Conservation (phyloP, 2,113 vertebrate genomes). For the Ancistrus triradiatus region DNA sequence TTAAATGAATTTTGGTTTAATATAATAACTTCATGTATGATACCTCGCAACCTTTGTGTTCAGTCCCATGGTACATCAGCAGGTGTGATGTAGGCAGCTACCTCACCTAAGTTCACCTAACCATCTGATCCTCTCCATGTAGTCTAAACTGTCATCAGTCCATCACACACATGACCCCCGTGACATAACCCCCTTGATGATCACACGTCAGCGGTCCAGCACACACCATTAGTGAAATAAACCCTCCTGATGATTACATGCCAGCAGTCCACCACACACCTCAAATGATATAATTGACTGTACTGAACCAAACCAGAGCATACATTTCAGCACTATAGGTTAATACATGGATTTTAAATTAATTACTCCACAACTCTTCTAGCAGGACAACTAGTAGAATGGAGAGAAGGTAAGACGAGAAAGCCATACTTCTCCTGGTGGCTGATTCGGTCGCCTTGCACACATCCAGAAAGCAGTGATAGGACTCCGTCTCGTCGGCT, state of each 20-base stretch:
- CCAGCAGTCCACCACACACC: not conserved
- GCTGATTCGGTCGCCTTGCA: slow-evolving; percentile 68
- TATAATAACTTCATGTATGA: no score
- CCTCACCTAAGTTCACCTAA: slow-evolving; percentile 3
- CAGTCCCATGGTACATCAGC: not conserved
- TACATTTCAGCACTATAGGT: not conserved
- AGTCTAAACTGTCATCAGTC: slow-evolving; percentile 3
- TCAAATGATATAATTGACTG: no score
- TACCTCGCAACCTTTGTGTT: not conserved
- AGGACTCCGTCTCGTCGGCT: slow-evolving; percentile 83
- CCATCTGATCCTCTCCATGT: slow-evolving; percentile 1
- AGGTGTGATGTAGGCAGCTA: not conserved
- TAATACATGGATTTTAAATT: not conserved
- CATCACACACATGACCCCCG: no score
- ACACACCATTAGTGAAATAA: not conserved
- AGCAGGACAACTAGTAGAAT: no score
- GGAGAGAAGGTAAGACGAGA: not conserved
- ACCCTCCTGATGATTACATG: not conserved
- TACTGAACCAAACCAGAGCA: no score
- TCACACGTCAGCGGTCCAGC: not conserved
- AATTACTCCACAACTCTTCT: not conserved
- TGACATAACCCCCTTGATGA: no score
- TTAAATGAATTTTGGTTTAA: no score
- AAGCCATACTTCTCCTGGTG: slow-evolving; percentile 71
- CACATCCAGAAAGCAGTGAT: slow-evolving; percentile 73